Percentiles rank a stretch among this genome's conserved stretches.
Conservation (phyloP, 2,113 vertebrate genomes). For the Aspidoscelis tigris region DNA sequence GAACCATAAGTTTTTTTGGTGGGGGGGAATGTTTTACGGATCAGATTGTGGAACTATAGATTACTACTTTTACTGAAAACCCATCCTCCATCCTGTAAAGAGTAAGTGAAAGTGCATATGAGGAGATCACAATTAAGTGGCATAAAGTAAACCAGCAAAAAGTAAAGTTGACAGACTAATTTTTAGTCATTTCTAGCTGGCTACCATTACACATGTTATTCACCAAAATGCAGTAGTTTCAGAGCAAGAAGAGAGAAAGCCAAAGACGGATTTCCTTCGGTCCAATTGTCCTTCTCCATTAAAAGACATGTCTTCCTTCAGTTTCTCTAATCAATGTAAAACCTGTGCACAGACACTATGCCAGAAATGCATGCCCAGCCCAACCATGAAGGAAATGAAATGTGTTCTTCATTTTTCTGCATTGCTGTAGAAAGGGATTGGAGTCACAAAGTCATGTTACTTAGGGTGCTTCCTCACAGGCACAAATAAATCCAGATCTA, state of each 20-base stretch:
- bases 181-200: background rate
- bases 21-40: too few species aligned
- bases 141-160: background rate
- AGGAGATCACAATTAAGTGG: too few species aligned
- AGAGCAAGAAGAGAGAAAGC: background rate
- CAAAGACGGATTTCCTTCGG: rapidly evolving
- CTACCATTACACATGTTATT: background rate
- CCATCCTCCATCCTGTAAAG: background rate
- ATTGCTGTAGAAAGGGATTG: background rate
- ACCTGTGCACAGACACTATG: background rate
- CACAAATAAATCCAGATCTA: too few species aligned
- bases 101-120: background rate
- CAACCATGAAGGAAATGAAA: conserved; percentile 25
- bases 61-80: background rate
- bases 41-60: too few species aligned
- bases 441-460: background rate
- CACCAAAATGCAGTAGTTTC: background rate
- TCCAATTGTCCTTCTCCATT: background rate
- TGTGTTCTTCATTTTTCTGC: background rate
- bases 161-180: background rate
- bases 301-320: background rate
- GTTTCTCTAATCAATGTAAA: background rate
- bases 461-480: background rate
- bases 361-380: background rate
- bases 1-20: too few species aligned